Conservation (phyloP, 1,140 invertebrate species). For the Periplaneta americana region DNA sequence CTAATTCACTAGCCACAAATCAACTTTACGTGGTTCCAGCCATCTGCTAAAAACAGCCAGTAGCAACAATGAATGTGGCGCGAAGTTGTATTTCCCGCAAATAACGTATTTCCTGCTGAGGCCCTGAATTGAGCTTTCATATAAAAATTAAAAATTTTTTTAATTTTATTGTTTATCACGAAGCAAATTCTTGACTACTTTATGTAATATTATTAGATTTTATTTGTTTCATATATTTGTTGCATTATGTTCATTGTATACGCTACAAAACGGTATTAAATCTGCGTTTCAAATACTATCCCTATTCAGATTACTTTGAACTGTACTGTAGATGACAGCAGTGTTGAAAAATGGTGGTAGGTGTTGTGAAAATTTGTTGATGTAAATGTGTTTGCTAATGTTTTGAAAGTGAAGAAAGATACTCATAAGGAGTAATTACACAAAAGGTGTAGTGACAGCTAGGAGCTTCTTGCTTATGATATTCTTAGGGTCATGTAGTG, state of each 20-base stretch:
- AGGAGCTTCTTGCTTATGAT: too few species aligned
- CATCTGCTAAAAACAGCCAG: constrained; percentile 8
- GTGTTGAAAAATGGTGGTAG: neutral
- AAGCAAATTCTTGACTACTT: neutral
- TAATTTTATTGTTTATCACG: neutral
- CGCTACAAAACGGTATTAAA: too few species aligned
- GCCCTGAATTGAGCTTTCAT: neutral
- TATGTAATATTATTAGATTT: too few species aligned
- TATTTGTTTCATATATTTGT: too few species aligned
- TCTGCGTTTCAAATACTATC: neutral
- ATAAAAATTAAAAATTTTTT: neutral
- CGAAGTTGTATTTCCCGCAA: constrained; percentile 12
- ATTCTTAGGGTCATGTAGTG: too few species aligned
- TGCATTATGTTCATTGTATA: constrained; percentile 14
- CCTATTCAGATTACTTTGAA: neutral
- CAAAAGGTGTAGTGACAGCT: too few species aligned
- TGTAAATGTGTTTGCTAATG: neutral
- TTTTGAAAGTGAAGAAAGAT: neutral
- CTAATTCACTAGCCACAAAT: neutral
- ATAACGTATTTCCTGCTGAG: constrained; percentile 4
- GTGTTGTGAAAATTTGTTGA: neutral
- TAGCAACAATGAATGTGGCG: constrained; percentile 6
- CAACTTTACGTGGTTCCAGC: constrained; percentile 5
- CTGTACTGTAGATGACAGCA: neutral
- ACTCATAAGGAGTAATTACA: too few species aligned